Conservation (phyloP, 1,140 invertebrate genomes). For the Brachionus rotundiformis region DNA sequence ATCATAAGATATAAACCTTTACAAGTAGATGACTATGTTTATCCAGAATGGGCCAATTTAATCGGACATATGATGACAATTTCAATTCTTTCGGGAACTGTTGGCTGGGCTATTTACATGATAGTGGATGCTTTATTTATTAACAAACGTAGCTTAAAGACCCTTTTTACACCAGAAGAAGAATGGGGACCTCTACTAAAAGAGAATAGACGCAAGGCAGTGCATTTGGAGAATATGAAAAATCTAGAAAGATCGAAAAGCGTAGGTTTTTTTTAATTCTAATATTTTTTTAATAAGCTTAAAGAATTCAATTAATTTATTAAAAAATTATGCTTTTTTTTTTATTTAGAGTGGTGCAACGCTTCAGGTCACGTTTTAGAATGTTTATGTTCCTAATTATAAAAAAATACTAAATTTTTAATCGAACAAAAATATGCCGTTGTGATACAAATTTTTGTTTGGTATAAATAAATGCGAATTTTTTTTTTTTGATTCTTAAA, state of each 20-base stretch:
- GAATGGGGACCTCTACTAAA: conserved; percentile 23
- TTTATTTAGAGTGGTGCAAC: conserved; percentile 4
- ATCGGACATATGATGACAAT: conserved; percentile 45
- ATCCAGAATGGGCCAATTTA: conserved; percentile 70
- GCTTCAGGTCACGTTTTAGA: not conserved
- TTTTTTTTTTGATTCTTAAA: not conserved
- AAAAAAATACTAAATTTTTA: not conserved
- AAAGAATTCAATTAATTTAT: not conserved
- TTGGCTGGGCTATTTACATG: conserved; percentile 45
- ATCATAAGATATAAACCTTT: conserved; percentile 45
- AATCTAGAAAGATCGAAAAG: conserved; percentile 19
- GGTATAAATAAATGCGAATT: not conserved
- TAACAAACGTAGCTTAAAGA: conserved; percentile 24
- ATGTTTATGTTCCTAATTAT: not conserved
- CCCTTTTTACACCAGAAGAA: not conserved
- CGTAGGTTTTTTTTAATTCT: not conserved
- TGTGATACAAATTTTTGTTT: not conserved
- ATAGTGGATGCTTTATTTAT: conserved; percentile 6
- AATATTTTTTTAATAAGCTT: too few relatives aligned
- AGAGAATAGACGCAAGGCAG: conserved; percentile 12
- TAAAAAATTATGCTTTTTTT: too few relatives aligned
- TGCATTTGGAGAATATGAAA: conserved; percentile 39
- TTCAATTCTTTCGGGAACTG: conserved; percentile 1
- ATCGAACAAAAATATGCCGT: conserved; percentile 1
- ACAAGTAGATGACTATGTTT: conserved; percentile 68